phyloP scores from a whole-genome alignment of 2,797 vertebrate species.

The Xyrichtys novacula region DNA sequence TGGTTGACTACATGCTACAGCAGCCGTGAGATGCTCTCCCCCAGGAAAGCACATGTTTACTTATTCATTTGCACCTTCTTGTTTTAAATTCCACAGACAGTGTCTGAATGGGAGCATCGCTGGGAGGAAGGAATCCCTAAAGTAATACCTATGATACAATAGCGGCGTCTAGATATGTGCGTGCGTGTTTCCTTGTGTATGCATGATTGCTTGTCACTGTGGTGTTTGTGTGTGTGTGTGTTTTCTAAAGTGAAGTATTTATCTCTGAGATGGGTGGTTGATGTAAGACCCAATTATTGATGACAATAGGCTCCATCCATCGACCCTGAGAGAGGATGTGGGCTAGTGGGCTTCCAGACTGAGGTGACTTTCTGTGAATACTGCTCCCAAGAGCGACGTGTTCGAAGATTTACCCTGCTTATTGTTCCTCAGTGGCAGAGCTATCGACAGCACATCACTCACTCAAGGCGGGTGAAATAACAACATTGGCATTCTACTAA shows the following conservation, averaged over 20 bases:
- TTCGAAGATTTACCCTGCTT: constrained; percentile 68
- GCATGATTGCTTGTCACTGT: constrained; percentile 63
- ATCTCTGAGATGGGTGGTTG: constrained; percentile 71
- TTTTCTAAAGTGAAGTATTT: constrained; percentile 76
- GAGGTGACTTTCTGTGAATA: constrained; percentile 66
- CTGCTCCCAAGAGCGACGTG: constrained; percentile 62
- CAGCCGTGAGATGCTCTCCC: constrained; percentile 83
- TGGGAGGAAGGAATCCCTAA: constrained; percentile 74
- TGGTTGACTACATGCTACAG: constrained; percentile 77
- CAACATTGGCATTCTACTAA: constrained; percentile 76
- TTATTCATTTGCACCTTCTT: constrained; percentile 86
- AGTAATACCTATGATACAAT: constrained; percentile 75
- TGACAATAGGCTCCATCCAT: constrained; percentile 71
- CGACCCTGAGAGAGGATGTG: constrained; percentile 58
- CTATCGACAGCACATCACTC: constrained; percentile 74
- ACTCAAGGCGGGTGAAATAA: constrained; percentile 71
- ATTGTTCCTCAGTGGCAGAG: constrained; percentile 67
- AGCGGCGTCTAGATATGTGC: constrained; percentile 45
- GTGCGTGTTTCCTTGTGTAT: constrained; percentile 50
- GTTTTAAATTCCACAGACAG: constrained; percentile 78
- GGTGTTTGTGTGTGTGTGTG: constrained; percentile 35
- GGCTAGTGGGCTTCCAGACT: constrained; percentile 45
- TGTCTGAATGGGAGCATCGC: constrained; percentile 66
- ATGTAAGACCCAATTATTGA: constrained; percentile 80
- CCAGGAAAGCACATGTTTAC: constrained; percentile 80